Evolutionary conservation across 2,888 invertebrate genomes (phyloP).

Genomic region (Lepidonotus clava): DNA sequence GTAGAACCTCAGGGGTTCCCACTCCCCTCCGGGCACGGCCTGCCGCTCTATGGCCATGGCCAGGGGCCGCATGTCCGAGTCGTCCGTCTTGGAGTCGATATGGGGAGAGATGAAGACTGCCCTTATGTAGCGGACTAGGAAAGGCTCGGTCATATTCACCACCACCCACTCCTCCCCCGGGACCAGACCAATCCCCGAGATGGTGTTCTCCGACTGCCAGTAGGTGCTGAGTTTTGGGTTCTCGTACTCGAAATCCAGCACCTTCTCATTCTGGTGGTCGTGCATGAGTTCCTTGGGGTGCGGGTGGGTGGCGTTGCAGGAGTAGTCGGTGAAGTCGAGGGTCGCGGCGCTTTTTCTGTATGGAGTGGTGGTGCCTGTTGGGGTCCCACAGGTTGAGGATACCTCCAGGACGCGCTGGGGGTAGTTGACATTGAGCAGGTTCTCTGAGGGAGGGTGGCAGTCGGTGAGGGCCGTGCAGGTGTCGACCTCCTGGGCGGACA

Average conservation of each 20-base stretch:
- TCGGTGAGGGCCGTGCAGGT: slow-evolving; percentile 3
- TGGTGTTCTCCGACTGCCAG: slow-evolving; percentile 64
- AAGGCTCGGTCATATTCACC: slow-evolving; percentile 60
- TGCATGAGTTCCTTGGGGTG: slow-evolving; percentile 53
- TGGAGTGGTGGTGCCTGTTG: slow-evolving; percentile 8
- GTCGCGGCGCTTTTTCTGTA: slow-evolving; percentile 47
- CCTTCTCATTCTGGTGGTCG: slow-evolving; percentile 49
- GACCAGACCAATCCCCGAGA: slow-evolving; percentile 26
- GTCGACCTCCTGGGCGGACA: background rate
- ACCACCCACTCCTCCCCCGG: slow-evolving; percentile 54
- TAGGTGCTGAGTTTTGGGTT: slow-evolving; percentile 59
- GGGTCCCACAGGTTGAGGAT: slow-evolving; percentile 53
- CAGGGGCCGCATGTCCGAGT: slow-evolving; percentile 62
- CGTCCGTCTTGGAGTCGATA: background rate
- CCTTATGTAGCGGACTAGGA: slow-evolving; percentile 61
- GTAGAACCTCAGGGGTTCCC: slow-evolving; percentile 61
- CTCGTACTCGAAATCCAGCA: slow-evolving; percentile 50
- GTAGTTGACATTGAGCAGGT: slow-evolving; percentile 20
- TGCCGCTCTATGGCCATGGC: slow-evolving; percentile 63
- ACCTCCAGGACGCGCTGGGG: slow-evolving; percentile 3
- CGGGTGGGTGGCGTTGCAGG: slow-evolving; percentile 50
- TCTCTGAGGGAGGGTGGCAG: slow-evolving; percentile 53
- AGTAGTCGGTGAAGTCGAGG: slow-evolving; percentile 34
- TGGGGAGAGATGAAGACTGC: slow-evolving; percentile 61
- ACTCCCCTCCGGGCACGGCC: slow-evolving; percentile 26